Percentiles rank a stretch among this genome's conserved stretches.
These are phyloP conservation scores for Enoplosus armatus DNA, from an alignment of 2,797 vertebrate species.

Conservation along the genomic window DNA sequence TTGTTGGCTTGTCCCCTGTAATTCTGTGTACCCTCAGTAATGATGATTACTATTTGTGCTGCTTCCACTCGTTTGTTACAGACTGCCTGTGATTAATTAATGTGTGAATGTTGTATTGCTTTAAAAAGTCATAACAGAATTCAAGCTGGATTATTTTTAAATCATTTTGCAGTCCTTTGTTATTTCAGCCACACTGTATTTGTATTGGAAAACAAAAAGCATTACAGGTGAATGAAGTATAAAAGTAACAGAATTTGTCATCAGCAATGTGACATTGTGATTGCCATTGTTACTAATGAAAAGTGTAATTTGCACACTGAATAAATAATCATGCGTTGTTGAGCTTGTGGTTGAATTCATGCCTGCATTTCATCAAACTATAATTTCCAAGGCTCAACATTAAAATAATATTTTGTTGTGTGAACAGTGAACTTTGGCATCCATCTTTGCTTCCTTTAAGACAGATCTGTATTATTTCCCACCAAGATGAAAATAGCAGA, in stretches of 20 bases:
- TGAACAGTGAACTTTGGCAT: background rate
- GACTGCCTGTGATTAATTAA: conserved; percentile 41
- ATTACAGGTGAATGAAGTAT: background rate
- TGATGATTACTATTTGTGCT: conserved; percentile 41
- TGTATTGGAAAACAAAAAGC: background rate
- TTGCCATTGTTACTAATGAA: conserved; percentile 28
- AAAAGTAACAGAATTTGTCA: background rate
- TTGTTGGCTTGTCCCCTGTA: conserved; percentile 23
- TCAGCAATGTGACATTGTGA: conserved; percentile 15
- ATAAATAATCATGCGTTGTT: conserved; percentile 14
- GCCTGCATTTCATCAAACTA: conserved; percentile 25
- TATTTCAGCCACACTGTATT: background rate
- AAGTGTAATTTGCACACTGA: conserved; percentile 25
- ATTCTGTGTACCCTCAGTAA: conserved; percentile 26
- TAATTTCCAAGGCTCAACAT: conserved; percentile 19
- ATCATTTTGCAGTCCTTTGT: conserved; percentile 19
- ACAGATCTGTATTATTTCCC: conserved; percentile 4
- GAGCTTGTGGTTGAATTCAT: conserved; percentile 20
- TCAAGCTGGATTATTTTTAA: background rate
- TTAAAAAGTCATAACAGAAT: conserved; percentile 19
- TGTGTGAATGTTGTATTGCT: conserved; percentile 37
- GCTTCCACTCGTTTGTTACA: conserved; percentile 25
- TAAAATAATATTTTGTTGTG: background rate
- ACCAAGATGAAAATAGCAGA: background rate
- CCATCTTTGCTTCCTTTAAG: background rate